Conservation (phyloP, 2,888 invertebrate genomes). For the Drosophila niveifrons region DNA sequence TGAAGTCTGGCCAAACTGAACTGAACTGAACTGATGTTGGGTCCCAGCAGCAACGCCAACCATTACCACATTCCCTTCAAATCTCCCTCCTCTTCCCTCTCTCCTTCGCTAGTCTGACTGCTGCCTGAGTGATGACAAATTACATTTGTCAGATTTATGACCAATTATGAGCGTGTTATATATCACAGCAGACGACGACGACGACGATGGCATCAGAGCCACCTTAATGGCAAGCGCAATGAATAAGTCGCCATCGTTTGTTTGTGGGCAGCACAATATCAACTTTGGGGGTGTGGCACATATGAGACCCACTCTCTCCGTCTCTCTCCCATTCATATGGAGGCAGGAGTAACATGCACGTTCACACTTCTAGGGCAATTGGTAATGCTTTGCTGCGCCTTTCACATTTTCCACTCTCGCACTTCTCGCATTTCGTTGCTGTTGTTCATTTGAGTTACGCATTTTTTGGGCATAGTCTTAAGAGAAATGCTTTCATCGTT, state of each 20-base stretch:
- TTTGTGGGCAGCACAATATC: slow-evolving; percentile 60
- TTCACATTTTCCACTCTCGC: slow-evolving; percentile 34
- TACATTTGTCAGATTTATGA: slow-evolving; percentile 85
- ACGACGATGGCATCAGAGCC: slow-evolving; percentile 58
- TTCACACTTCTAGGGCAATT: slow-evolving; percentile 34
- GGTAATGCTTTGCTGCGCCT: slow-evolving; percentile 51
- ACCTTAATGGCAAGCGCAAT: slow-evolving; percentile 80
- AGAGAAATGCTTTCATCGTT: slow-evolving; percentile 12
- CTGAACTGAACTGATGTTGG: not conserved
- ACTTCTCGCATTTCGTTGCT: slow-evolving; percentile 19
- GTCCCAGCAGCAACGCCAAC: slow-evolving; percentile 7
- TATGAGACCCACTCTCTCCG: not conserved
- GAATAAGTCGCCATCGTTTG: slow-evolving; percentile 81
- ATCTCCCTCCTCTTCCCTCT: not conserved
- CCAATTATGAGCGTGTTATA: slow-evolving; percentile 85
- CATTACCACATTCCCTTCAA: slow-evolving; percentile 13
- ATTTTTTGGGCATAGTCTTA: slow-evolving; percentile 23
- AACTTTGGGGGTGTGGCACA: slow-evolving; percentile 27
- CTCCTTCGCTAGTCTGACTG: slow-evolving; percentile 34
- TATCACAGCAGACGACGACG: slow-evolving; percentile 70
- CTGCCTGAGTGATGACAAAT: slow-evolving; percentile 84
- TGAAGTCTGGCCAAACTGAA: slow-evolving; percentile 46
- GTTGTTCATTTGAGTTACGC: slow-evolving; percentile 44
- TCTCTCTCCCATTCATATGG: too few species aligned
- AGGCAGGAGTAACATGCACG: not conserved